Conservation (phyloP, 2,113 vertebrate genomes). For the Uria lomvia region DNA sequence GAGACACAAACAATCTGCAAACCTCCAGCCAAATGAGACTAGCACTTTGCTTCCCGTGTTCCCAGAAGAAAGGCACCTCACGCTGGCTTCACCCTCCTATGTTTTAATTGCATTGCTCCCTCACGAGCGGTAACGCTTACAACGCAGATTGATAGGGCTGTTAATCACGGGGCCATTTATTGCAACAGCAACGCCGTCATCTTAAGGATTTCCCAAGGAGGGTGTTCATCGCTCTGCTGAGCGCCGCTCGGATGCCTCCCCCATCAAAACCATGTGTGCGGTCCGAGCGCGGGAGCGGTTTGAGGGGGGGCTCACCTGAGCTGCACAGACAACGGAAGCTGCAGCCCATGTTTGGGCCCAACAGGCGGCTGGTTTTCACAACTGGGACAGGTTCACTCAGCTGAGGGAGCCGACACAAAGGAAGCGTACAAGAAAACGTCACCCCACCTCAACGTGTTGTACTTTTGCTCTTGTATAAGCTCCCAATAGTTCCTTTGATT, state of each 20-base stretch:
- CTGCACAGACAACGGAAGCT: not conserved
- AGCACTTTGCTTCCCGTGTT: rapidly evolving
- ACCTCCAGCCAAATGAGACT: not conserved
- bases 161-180: not conserved
- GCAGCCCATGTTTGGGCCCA: rapidly evolving
- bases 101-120: not conserved
- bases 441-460: not conserved
- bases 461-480: not conserved
- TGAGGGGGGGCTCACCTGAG: not conserved
- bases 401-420: not conserved
- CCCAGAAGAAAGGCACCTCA: not conserved
- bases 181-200: not conserved
- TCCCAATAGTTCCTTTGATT: not conserved
- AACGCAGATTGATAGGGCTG: not conserved
- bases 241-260: not conserved
- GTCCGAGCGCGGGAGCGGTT: rapidly evolving
- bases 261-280: rapidly evolving
- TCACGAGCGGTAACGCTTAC: not conserved
- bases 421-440: not conserved
- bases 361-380: rapidly evolving
- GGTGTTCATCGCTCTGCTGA: not conserved
- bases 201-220: not conserved
- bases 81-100: not conserved
- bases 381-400: not conserved
- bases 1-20: not conserved